Evolutionary conservation across 2,113 vertebrate genomes (phyloP).

Genomic region (Oenanthe melanoleuca): DNA sequence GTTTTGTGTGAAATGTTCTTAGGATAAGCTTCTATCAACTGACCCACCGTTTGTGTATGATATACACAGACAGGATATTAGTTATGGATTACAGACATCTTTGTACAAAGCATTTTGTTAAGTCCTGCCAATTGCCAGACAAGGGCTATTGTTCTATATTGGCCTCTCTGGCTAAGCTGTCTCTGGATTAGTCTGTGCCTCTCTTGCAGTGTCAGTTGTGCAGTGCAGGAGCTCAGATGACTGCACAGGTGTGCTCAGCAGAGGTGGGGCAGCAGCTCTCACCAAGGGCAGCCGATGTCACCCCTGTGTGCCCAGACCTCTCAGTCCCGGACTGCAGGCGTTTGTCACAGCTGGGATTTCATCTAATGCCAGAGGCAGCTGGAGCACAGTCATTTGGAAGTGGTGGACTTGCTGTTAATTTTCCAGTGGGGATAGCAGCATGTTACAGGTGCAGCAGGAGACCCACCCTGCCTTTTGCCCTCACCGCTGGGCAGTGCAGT

Average conservation of each 20-base stretch:
- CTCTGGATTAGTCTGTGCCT: not conserved
- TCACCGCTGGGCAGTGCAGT: rapidly evolving
- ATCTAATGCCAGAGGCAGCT: not conserved
- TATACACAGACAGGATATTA: conserved; percentile 36
- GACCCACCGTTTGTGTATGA: conserved; percentile 27
- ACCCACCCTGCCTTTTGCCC: not conserved
- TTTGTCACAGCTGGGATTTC: not conserved
- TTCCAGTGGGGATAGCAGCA: not conserved
- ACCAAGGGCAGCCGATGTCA: not conserved
- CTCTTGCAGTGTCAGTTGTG: not conserved
- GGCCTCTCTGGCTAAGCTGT: not conserved
- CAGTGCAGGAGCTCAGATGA: not conserved
- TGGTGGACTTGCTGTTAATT: not conserved
- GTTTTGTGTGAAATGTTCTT: conserved; percentile 66
- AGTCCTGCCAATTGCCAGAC: conserved; percentile 24
- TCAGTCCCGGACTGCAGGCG: rapidly evolving
- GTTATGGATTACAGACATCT: conserved; percentile 58
- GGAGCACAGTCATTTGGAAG: not conserved
- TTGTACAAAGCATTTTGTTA: conserved; percentile 26
- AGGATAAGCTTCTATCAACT: conserved; percentile 52
- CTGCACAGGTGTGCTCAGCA: not conserved
- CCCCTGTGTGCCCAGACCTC: not conserved
- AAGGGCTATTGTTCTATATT: not conserved
- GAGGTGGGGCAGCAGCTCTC: not conserved
- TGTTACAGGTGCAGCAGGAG: not conserved